Conservation (phyloP, 2,113 vertebrate genomes). For the Haemorhous mexicanus region DNA sequence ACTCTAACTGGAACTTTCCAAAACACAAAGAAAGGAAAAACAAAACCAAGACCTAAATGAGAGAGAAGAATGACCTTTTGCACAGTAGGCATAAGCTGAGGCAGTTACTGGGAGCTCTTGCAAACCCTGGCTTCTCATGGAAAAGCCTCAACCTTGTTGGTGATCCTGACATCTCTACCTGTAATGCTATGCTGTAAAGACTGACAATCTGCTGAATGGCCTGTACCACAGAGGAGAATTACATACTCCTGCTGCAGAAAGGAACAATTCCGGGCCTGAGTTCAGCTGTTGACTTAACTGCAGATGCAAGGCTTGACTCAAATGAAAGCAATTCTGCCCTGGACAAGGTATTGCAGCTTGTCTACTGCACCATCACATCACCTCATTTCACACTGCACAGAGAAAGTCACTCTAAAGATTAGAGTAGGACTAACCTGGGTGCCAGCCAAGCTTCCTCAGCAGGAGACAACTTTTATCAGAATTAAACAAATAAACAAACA, state of each 20-base stretch:
- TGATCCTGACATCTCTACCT: background rate
- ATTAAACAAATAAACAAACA: background rate
- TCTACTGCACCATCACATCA: background rate
- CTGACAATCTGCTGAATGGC: background rate
- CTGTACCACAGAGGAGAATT: background rate
- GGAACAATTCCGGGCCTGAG: background rate
- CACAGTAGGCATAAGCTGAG: background rate
- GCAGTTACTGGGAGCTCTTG: background rate
- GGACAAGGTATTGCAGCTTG: background rate
- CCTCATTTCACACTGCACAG: background rate
- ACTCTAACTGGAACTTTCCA: slow-evolving; percentile 10
- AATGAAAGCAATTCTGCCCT: background rate
- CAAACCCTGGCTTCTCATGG: background rate
- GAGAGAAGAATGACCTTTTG: background rate
- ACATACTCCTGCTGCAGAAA: background rate
- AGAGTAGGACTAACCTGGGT: background rate
- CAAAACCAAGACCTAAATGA: background rate
- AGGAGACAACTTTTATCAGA: background rate
- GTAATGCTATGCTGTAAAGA: background rate
- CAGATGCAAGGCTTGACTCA: background rate
- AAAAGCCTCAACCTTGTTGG: background rate
- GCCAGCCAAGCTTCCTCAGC: background rate
- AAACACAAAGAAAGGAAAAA: background rate
- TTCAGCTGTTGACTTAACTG: background rate
- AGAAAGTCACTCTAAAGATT: background rate